Base-by-base conservation (phyloP, 2,797 vertebrate species). In the Bradypodion ventrale region DNA sequence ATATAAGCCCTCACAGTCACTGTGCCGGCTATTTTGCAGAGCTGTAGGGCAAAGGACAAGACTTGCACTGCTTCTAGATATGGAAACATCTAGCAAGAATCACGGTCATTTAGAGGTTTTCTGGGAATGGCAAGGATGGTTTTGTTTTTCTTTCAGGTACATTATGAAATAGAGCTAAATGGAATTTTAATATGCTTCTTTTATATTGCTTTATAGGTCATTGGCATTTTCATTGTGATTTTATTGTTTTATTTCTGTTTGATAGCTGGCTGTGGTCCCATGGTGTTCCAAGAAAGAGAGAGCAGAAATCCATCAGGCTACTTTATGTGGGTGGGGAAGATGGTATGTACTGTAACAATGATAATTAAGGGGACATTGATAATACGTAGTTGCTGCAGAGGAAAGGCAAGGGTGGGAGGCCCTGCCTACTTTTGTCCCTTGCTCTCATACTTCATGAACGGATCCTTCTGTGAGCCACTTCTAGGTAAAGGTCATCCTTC, bases 191-290 rank as follows among this genome's bases (percentile, higher is more conserved):
- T 59, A 23, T 59, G 70, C 60, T 75, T 62, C 19, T 85, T 42
- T 44, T 25, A 44, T 56, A 37, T 60, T 56, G 27, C 27, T 78
- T 74, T 85, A 74, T 74, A 35, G 60, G 35, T 72, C 46, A 32
- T n/a, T 80, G 62, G 46, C n/a, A 44, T 75, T 75, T 59, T 15
- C 42, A 60, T 37, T 75, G 16, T 59, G n/a, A 32, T 66, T 25
- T 80, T 75, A 75, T 42, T 35, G 62, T 75, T 63, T 80, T 59
- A 85, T 75, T 69, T 52, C 13, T 32, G 35, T 75, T 75, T 59
- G 56, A 32, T 80, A 75, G 75, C 9, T 46, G 44, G 25, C 37
- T 44, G 27, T 75, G 37, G 46, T 7, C 66, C 32, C 32, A 16
- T 72, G 21, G 13, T 46, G 8, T 84, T n/a, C n/a, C 21, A 66